These are phyloP conservation scores for Gavia stellata DNA, from an alignment of 2,113 vertebrate genomes.

Conservation along the genomic window DNA sequence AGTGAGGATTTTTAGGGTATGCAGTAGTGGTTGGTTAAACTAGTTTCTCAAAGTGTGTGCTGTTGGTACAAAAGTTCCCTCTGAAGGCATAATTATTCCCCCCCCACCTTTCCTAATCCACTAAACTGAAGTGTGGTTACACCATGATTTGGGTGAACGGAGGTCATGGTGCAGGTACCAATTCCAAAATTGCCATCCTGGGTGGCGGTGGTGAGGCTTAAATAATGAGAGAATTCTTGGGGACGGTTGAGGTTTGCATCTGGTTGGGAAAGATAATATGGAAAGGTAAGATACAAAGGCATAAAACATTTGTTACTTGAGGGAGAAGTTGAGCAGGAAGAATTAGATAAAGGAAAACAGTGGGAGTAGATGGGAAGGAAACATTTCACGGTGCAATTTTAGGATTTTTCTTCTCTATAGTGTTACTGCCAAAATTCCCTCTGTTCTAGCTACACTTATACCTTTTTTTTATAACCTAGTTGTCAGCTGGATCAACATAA, in stretches of 20 bases:
- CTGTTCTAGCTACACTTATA: neutral
- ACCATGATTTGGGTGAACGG: accelerated
- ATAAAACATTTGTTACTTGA: neutral
- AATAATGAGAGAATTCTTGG: neutral
- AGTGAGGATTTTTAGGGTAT: neutral
- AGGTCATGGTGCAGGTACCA: neutral
- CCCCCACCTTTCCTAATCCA: neutral
- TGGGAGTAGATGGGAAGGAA: neutral
- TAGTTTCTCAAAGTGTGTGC: neutral
- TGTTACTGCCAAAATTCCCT: neutral
- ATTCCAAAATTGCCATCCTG: accelerated
- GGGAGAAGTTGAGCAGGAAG: neutral
- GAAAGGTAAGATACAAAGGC: neutral
- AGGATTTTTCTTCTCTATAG: neutral
- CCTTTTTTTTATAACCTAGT: neutral
- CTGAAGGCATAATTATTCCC: neutral
- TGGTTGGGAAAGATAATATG: neutral
- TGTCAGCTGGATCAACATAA: neutral
- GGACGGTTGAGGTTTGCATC: neutral
- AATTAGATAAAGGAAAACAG: neutral
- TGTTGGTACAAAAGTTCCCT: neutral
- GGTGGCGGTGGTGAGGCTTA: neutral
- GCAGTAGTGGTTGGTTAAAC: neutral
- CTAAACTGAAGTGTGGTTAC: neutral
- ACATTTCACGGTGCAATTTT: neutral